phyloP scores from a whole-genome alignment of 1,140 invertebrate species.

The Monochamus saltuarius region DNA sequence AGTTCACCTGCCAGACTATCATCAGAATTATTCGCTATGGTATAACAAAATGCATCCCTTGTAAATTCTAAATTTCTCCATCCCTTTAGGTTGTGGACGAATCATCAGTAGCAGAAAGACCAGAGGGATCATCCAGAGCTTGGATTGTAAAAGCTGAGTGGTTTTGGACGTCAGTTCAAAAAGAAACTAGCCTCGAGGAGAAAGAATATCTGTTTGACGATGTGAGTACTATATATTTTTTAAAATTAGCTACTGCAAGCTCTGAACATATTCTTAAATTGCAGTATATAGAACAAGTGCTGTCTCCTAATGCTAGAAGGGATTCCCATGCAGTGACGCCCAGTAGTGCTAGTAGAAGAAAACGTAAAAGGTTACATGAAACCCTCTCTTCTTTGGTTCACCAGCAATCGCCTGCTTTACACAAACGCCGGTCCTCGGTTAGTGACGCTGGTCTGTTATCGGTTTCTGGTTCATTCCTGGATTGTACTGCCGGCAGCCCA shows the following conservation, averaged over 20 bases:
- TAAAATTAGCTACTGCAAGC: too few species aligned
- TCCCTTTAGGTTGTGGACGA: slow-evolving; percentile 76
- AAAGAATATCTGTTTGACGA: slow-evolving; percentile 83
- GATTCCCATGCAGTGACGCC: slow-evolving; percentile 60
- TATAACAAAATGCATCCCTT: slow-evolving; percentile 1
- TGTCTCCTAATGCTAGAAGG: slow-evolving; percentile 60
- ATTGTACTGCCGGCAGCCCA: slow-evolving; percentile 75
- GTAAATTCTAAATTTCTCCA: slow-evolving; percentile 30
- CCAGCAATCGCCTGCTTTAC: slow-evolving; percentile 58
- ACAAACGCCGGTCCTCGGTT: slow-evolving; percentile 76
- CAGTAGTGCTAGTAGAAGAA: slow-evolving; percentile 57
- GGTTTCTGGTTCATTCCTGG: slow-evolving; percentile 82
- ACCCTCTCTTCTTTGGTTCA: slow-evolving; percentile 44
- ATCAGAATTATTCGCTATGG: background rate
- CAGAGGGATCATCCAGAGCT: slow-evolving; percentile 63
- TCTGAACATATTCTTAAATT: slow-evolving; percentile 23
- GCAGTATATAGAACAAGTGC: slow-evolving; percentile 62
- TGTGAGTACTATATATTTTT: slow-evolving; percentile 56
- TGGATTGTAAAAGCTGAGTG: slow-evolving; percentile 88
- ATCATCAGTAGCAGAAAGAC: slow-evolving; percentile 66
- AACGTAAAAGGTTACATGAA: slow-evolving; percentile 71
- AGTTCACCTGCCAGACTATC: too few species aligned
- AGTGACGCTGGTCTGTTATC: slow-evolving; percentile 81
- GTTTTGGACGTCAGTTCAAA: slow-evolving; percentile 97
- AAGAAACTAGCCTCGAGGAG: slow-evolving; percentile 89